These are phyloP conservation scores for Gasterosteus aculeatus DNA, from an alignment of 2,113 vertebrate genomes.

Conservation along the genomic window DNA sequence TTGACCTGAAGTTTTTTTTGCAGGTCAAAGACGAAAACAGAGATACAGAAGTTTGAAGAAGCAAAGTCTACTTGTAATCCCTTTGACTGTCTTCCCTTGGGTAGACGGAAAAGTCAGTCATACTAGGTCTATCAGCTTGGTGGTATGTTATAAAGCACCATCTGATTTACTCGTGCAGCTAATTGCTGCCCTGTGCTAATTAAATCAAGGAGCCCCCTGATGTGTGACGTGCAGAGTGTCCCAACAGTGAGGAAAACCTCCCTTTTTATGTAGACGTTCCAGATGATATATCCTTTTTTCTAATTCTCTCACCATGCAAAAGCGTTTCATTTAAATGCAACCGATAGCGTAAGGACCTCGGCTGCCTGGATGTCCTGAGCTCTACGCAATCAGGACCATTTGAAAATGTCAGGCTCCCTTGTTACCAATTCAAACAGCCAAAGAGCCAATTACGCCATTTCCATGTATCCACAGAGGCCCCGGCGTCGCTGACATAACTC, in stretches of 20 bases:
- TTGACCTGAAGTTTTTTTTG: background rate
- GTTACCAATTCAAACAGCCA: constrained; percentile 88
- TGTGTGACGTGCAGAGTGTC: constrained; percentile 20
- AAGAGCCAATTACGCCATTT: constrained; percentile 84
- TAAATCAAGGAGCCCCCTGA: constrained; percentile 71
- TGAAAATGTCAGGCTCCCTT: constrained; percentile 86
- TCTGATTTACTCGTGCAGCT: constrained; percentile 64
- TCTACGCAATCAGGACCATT: constrained; percentile 79
- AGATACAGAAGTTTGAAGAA: constrained; percentile 33
- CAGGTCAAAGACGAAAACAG: constrained; percentile 22
- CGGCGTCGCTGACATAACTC: constrained; percentile 78
- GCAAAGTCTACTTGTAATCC: constrained; percentile 38
- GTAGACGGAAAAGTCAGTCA: constrained; percentile 33
- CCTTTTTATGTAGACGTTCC: constrained; percentile 42
- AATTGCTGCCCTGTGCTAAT: constrained; percentile 71
- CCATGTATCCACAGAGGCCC: constrained; percentile 83
- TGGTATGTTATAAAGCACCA: constrained; percentile 56
- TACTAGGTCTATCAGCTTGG: constrained; percentile 41
- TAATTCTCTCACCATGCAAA: constrained; percentile 22
- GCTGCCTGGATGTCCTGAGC: constrained; percentile 70
- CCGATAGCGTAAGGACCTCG: constrained; percentile 25
- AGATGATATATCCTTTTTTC: constrained; percentile 30
- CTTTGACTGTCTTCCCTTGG: constrained; percentile 39
- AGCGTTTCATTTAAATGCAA: constrained; percentile 73
- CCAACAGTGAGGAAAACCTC: constrained; percentile 34